Conservation (phyloP, 2,797 vertebrate species). For the Sebastes miniatus region DNA sequence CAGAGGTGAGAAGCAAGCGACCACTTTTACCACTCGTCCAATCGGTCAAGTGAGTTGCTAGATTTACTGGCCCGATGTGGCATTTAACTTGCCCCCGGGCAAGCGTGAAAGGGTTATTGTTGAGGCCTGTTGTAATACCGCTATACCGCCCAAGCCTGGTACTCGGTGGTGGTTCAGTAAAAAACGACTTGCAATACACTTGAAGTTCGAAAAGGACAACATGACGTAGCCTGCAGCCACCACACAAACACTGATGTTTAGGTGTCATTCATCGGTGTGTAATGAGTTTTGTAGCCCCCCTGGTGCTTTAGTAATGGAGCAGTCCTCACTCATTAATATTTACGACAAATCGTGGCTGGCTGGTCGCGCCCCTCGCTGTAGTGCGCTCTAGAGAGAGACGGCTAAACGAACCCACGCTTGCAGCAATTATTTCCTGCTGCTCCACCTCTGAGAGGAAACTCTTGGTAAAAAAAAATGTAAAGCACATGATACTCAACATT, state of each 20-base stretch:
- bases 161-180: not conserved
- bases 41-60: too few species aligned
- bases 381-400: not conserved
- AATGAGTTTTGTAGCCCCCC: slow-evolving; percentile 58
- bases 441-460: not conserved
- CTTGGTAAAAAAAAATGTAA: not conserved
- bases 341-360: slow-evolving; percentile 11
- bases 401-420: not conserved
- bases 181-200: too few species aligned
- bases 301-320: slow-evolving; percentile 46
- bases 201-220: not conserved
- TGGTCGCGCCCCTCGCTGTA: not conserved
- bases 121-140: too few species aligned
- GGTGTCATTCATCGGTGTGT: slow-evolving; percentile 29
- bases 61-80: too few species aligned
- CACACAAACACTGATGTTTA: not conserved
- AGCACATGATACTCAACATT: not conserved
- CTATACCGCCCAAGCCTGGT: not conserved
- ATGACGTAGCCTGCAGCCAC: not conserved
- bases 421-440: slow-evolving; percentile 13
- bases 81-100: too few species aligned
- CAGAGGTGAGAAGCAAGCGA: too few species aligned
- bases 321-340: slow-evolving; percentile 44
- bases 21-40: too few species aligned
- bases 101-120: too few species aligned